Evolutionary conservation across 1,140 invertebrate genomes (phyloP), one percentile per base, ranked within the genome.

Genomic region (Orius laevigatus): DNA sequence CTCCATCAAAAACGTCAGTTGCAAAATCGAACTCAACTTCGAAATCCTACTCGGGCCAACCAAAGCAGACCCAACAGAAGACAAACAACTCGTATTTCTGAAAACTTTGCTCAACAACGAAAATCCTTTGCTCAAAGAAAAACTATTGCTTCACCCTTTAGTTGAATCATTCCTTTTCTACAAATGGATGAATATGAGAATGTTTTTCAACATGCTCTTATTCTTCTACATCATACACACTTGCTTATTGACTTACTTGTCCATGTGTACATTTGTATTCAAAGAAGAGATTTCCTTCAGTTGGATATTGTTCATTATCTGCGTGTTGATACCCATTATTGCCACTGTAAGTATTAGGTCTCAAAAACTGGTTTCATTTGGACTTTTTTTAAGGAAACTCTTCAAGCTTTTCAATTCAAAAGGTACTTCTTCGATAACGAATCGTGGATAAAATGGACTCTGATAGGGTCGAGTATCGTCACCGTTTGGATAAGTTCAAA

Each of bases 81-180:
- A 25, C 25, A 25, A 25, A 49, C 60, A 62, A 43, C 69, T 73
- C 63, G 65, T 65, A 56, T 67, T 71, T 1, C 60, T 72, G 4
- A 63, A 68, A 41, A 65, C 69, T 5, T 51, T 74, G 3, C 52
- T 72, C 2, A 63, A 68, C 50, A 66, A 66, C 36, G 67, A 66
- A 2, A 70, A 67, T 18, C 60, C 66, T 53, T 60, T 63, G 19
- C 58, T 63, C 3, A 65, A 72, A 45, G 63, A 65, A 35, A 64
- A 64, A 49, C 57, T 74, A 10, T 59, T 70, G 6, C 39, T 54
- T 19, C 69, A 71, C 55, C 69, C 69, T 3, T 45, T 71, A 5
- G 54, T 67, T 5, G 66, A 70, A 53, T 58, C 63, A 14, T 70
- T 70, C 48, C 60, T 71, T 9, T 56, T 57, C 16, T 51, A 70